Conservation (phyloP, 2,113 vertebrate species). For the Centrocercus urophasianus region DNA sequence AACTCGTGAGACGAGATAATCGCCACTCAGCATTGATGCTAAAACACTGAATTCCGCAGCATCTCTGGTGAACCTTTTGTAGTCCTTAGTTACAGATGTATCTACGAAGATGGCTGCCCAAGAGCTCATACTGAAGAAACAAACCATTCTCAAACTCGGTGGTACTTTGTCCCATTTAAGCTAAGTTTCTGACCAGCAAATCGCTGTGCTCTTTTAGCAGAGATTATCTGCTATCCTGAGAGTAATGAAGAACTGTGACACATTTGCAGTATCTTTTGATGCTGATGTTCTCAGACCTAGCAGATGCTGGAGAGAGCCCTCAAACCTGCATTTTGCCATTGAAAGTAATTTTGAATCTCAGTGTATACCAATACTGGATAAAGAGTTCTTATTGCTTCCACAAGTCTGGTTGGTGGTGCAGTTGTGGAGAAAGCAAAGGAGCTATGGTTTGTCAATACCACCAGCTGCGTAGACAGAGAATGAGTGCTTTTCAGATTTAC, state of each 20-base stretch:
- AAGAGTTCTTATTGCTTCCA: slow-evolving; percentile 5
- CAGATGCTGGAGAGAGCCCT: neutral
- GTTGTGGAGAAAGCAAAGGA: slow-evolving; percentile 17
- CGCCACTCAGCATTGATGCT: neutral
- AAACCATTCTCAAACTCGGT: neutral
- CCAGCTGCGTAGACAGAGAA: neutral
- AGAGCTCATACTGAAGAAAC: slow-evolving; percentile 40
- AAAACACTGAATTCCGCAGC: neutral
- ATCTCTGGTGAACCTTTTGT: neutral
- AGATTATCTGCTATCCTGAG: neutral
- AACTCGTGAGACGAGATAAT: slow-evolving; percentile 53
- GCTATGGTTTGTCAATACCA: slow-evolving; percentile 7
- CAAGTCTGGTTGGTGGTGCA: neutral
- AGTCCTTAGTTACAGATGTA: neutral
- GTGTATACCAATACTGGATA: neutral
- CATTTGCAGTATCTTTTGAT: neutral
- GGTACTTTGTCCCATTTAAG: neutral
- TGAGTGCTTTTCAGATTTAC: neutral
- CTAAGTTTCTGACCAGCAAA: neutral
- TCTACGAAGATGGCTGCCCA: neutral
- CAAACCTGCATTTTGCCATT: slow-evolving; percentile 13
- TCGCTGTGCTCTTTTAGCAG: neutral
- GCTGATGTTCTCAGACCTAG: neutral
- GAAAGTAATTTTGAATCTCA: slow-evolving; percentile 46
- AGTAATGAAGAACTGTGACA: neutral